Conservation (phyloP, 2,113 vertebrate genomes). For the Phrynocephalus versicolor region DNA sequence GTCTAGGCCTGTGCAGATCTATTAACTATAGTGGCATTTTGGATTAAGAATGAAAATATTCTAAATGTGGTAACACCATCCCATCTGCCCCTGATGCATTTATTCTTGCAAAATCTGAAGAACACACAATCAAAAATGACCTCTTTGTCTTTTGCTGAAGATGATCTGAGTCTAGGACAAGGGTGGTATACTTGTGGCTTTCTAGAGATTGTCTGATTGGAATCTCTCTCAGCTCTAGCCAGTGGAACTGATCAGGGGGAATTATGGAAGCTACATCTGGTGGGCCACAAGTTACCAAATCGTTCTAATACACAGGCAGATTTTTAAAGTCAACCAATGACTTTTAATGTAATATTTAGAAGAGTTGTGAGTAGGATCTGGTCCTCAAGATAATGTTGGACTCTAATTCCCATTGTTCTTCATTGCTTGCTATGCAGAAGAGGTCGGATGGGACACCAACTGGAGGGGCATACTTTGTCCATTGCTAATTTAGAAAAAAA, state of each 20-base stretch:
- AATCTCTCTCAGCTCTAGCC: neutral
- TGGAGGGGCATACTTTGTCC: no score
- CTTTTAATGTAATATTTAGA: slow-evolving; percentile 55
- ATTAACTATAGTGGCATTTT: neutral
- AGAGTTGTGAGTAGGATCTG: neutral
- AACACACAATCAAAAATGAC: neutral
- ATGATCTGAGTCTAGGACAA: slow-evolving; percentile 14
- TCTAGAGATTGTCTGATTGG: no score
- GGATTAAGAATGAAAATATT: slow-evolving; percentile 4
- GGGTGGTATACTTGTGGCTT: neutral
- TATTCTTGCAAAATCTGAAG: neutral
- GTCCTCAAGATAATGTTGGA: no score
- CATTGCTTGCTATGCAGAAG: no score
- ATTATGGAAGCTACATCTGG: neutral
- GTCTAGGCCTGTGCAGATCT: accelerated
- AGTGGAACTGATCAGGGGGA: neutral
- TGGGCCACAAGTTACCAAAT: neutral
- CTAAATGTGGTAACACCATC: neutral
- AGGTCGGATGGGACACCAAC: no score
- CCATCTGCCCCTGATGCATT: no score
- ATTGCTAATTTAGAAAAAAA: slow-evolving; percentile 12
- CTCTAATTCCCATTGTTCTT: no score
- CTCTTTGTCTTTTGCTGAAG: neutral
- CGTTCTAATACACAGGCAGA: slow-evolving; percentile 24
- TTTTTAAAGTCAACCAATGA: slow-evolving; percentile 37